Evolutionary conservation across 1,140 invertebrate genomes (phyloP), one percentile per base, ranked within the genome.

Genomic region (Phocides pigmalion): DNA sequence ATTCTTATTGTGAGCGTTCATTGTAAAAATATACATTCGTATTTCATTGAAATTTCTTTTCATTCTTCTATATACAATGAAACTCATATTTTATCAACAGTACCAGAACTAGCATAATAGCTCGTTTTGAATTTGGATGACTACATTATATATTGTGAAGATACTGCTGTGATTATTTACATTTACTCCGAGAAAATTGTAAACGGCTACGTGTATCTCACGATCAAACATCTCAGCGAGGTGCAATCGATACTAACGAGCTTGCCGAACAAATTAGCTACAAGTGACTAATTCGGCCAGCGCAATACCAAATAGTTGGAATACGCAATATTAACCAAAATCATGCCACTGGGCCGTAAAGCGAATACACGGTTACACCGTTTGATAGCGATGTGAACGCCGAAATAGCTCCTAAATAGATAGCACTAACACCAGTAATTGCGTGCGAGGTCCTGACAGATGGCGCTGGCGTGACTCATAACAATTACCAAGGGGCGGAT

Each of bases 251-350:
- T 37, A 37, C 17, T 61, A 61, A 61, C 56, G 25, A 61, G 56
- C 32, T 20, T 37, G 44, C 28, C 56, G 25, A 61, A 61, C 56
- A 49, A 61, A 61, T 61, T 61, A 61, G 56, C 44, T 35, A 47
- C 56, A 61, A 49, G 8, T 42, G 15, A 49, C n/a, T 61, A 61
- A 59, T 22, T 54, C 42, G 28, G 12, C 17, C 16, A 20, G 56
- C 56, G 56, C 28, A 61, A 41, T 47, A 47, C 56, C 56, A 61
- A 61, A 61, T 37, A 35, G 42, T 37, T 47, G 3, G 25, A 61
- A 61, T 61, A 61, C 44, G 42, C 56, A 61, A 61, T 42, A 61
- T 37, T 47, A 61, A 42, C 25, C 56, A 61, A 61, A 61, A 61
- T 47, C 17, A 47, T 61, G 56, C 56, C 42, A 35, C 20, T 61